Evolutionary conservation across 2,113 vertebrate species (phyloP), one percentile per base, ranked within the genome.

Genomic region (Tenebrosternarchus preto): DNA sequence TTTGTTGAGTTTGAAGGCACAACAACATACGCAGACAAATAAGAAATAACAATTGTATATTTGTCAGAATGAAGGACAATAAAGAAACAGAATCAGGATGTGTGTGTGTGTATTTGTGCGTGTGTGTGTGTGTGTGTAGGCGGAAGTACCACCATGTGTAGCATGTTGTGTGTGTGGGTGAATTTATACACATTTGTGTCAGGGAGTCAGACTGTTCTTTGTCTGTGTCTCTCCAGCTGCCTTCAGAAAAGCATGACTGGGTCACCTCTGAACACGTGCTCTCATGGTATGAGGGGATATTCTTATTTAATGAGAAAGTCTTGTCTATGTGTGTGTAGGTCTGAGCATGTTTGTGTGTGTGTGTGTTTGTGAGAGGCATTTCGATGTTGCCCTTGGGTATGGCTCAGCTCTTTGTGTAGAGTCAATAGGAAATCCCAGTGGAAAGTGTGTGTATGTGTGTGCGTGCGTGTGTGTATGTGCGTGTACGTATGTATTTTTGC

Each of bases 351-450:
- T 70, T 72, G 70, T 31, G 19, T 56, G 53, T 69, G 57, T 59
- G 19, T 63, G 50, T 73, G 59, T 70, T 36, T 53, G 68, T 46
- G 46, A 57, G 82, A 29, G 73, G 12, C 29, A 36, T 73, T 71
- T 88, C 80, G 22, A 63, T 84, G 76, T 79, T 59, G 85, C 87
- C 87, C 86, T 84, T 82, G 87, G 87, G 84, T 87, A 81, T 84
- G 57, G 83, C 79, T 84, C 82, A 31, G 22, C 83, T 86, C 86
- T 88, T 90, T 86, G 88, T 85, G 76, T 81, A 67, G 86, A 90
- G 89, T 90, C 88, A 91, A 90, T 89, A 87, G 89, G 90, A 86
- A 87, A 86, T 91, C 90, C 91, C 90, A 61, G 39, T 27, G 24
- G 55, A 76, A 81, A 70, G 80, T 29, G 27, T 64, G 43, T 68